These are phyloP conservation scores for Propithecus coquereli DNA, from an alignment of 2,113 vertebrate species.

Conservation along the genomic window DNA sequence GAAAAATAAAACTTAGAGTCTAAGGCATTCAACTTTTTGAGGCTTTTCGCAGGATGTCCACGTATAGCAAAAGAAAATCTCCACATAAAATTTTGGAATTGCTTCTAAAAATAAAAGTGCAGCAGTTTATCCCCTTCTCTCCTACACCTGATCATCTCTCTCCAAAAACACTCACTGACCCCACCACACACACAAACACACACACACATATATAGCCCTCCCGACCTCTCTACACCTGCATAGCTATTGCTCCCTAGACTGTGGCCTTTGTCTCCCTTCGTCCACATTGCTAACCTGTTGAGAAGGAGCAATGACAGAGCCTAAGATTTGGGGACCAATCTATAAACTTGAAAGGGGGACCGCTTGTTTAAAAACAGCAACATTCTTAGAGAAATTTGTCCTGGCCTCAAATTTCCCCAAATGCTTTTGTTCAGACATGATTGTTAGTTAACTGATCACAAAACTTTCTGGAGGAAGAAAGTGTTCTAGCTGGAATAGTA, in stretches of 20 bases:
- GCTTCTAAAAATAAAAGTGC: background rate
- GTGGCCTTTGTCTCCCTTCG: background rate
- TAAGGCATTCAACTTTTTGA: background rate
- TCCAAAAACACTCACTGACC: background rate
- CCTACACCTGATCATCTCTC: background rate
- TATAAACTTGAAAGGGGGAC: background rate
- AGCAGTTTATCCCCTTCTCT: background rate
- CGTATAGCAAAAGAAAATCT: background rate
- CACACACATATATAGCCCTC: background rate
- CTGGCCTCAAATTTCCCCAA: background rate
- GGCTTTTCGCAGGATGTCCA: background rate
- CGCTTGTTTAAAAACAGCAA: background rate
- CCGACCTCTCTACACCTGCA: background rate
- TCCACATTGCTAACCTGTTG: background rate
- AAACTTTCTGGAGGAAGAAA: constrained; percentile 28
- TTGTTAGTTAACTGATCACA: constrained; percentile 35
- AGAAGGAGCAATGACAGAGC: background rate
- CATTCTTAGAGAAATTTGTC: background rate
- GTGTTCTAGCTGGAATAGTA: background rate
- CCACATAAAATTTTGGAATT: background rate
- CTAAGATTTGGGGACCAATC: background rate
- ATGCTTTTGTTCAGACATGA: background rate
- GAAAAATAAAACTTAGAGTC: background rate
- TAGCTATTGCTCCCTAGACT: background rate
- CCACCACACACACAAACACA: background rate